These are phyloP conservation scores for Plutella xylostella DNA, from an alignment of 2,888 invertebrate species.

Conservation along the genomic window DNA sequence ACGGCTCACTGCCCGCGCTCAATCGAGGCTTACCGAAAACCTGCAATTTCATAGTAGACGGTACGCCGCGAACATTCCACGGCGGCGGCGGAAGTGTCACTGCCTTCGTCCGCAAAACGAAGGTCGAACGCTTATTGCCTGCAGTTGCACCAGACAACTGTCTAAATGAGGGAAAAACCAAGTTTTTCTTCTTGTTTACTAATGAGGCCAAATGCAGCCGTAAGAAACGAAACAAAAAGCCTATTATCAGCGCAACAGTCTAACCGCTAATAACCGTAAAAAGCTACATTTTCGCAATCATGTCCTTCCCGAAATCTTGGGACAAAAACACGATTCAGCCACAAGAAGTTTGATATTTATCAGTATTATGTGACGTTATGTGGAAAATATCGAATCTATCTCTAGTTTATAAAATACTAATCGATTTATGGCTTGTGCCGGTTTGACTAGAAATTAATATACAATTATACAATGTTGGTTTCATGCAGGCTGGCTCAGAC, in stretches of 20 bases:
- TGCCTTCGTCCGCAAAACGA: constrained; percentile 32
- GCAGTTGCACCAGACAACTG: constrained; percentile 34
- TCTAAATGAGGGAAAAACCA: constrained; percentile 35
- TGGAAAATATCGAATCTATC: too few species aligned
- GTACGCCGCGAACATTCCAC: constrained; percentile 25
- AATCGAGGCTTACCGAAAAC: constrained; percentile 20
- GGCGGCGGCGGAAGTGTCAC: constrained; percentile 17
- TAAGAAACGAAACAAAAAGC: constrained; percentile 49
- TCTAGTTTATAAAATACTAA: too few species aligned
- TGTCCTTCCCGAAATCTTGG: too few species aligned
- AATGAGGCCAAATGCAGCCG: constrained; percentile 43
- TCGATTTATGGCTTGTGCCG: too few species aligned
- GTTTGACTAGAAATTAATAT: too few species aligned
- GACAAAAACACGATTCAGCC: too few species aligned
- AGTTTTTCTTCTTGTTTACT: constrained; percentile 35
- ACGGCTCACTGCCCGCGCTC: constrained; percentile 15
- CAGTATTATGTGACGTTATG: too few species aligned
- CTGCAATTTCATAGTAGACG: constrained; percentile 16
- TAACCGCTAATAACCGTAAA: constrained; percentile 43
- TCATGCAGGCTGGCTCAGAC: too few species aligned
- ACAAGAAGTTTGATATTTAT: too few species aligned
- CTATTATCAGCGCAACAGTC: constrained; percentile 36
- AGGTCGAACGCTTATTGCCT: constrained; percentile 38
- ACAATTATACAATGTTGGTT: too few species aligned
- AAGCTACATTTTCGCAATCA: constrained; percentile 27